Conservation (phyloP, 2,888 invertebrate genomes). For the Leucophora obtusa region DNA sequence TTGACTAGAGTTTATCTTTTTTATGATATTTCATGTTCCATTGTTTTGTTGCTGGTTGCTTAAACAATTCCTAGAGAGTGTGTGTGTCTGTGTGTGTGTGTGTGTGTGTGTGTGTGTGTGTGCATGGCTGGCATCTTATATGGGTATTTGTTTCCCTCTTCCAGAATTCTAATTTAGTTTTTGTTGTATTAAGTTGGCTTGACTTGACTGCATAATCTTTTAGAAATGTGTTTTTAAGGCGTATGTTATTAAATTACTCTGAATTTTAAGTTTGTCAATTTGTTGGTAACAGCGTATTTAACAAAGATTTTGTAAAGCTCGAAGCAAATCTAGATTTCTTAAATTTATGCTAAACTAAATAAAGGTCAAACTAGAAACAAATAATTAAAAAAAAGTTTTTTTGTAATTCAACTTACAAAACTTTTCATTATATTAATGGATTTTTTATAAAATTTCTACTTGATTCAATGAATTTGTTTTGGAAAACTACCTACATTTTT, state of each 20-base stretch:
- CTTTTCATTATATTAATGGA: too few relatives aligned
- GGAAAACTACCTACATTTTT: too few relatives aligned
- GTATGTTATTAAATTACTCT: slow-evolving; percentile 1
- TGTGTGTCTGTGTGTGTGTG: slow-evolving; percentile 9
- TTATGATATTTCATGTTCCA: slow-evolving; percentile 19
- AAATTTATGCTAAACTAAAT: too few relatives aligned
- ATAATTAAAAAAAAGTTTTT: too few relatives aligned
- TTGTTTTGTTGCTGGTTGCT: slow-evolving; percentile 5
- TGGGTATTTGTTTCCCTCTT: slow-evolving; percentile 33
- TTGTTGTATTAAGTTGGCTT: slow-evolving; percentile 38
- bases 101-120: slow-evolving; percentile 11
- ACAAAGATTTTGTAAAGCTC: too few relatives aligned
- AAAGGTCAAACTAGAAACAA: too few relatives aligned
- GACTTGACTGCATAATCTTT: slow-evolving; percentile 51
- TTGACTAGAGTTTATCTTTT: slow-evolving; percentile 47
- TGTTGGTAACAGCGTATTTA: slow-evolving; percentile 8
- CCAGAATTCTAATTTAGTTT: slow-evolving; percentile 38
- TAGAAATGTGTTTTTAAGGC: slow-evolving; percentile 40
- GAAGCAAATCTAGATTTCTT: too few relatives aligned
- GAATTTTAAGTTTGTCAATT: slow-evolving; percentile 21
- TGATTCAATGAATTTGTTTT: too few relatives aligned
- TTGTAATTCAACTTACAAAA: too few relatives aligned
- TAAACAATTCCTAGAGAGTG: background rate
- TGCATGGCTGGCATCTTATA: slow-evolving; percentile 7
- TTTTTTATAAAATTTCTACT: too few relatives aligned